Evolutionary conservation across 1,140 invertebrate species (phyloP).

Genomic region (Cherax quadricarinatus): DNA sequence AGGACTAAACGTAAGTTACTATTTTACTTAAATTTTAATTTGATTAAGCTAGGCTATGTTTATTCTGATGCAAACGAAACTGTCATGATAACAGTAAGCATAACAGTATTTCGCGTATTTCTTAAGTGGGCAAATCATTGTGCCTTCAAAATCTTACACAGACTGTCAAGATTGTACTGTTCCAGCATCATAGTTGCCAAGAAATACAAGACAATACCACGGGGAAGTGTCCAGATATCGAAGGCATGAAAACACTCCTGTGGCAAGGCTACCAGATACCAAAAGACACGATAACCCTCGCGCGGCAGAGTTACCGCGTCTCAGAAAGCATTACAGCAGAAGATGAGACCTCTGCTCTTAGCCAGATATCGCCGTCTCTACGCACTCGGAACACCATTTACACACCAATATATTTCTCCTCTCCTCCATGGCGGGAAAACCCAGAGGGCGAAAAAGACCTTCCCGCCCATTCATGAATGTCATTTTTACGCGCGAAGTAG

Average conservation of each 20-base stretch:
- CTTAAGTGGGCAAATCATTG: no score
- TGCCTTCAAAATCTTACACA: no score
- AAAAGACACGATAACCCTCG: neutral
- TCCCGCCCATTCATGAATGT: neutral
- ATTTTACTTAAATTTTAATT: no score
- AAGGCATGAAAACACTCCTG: neutral
- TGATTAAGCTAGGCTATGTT: no score
- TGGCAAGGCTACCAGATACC: neutral
- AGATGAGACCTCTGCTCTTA: neutral
- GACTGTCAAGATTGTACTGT: no score
- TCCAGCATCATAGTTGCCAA: no score
- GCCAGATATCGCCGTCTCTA: neutral
- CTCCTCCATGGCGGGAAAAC: neutral
- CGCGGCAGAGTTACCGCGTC: neutral
- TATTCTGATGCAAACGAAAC: no score
- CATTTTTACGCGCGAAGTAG: neutral
- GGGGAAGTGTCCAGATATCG: no score
- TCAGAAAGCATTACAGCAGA: neutral
- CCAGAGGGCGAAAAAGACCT: neutral
- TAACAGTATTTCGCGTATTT: no score
- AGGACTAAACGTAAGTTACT: no score
- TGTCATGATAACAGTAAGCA: no score
- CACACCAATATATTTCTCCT: neutral
- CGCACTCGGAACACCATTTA: neutral
- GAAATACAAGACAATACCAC: no score